Percentiles rank a stretch among this genome's conserved stretches.
phyloP scores from a whole-genome alignment of 2,797 vertebrate species.

The Paratrypauchen microcephalus region DNA sequence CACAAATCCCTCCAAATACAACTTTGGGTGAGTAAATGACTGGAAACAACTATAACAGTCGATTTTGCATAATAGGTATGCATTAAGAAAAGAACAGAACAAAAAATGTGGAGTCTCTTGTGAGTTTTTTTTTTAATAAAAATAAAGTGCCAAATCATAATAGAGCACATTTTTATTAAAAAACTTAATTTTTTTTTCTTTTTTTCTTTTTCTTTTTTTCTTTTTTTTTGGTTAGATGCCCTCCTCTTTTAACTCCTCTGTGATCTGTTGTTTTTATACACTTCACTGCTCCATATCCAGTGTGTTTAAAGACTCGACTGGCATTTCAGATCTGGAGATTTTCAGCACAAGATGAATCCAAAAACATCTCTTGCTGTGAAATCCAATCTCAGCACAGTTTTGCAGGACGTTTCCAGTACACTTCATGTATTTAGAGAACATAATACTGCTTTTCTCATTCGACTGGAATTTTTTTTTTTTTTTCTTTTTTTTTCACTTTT shows the following conservation, averaged over 20 bases:
- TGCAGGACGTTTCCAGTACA: background rate
- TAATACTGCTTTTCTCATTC: background rate
- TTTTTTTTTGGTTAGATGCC: background rate
- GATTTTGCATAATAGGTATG: too few relatives aligned
- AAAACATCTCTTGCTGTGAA: background rate
- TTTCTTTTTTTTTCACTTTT: constrained; percentile 32
- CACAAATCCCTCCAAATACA: too few relatives aligned
- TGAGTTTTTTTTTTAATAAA: too few relatives aligned
- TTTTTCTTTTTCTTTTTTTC: too few relatives aligned
- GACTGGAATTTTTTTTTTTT: background rate
- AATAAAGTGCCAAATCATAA: too few relatives aligned
- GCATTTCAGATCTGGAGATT: background rate
- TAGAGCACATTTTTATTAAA: too few relatives aligned
- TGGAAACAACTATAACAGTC: too few relatives aligned
- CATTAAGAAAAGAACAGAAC: too few relatives aligned
- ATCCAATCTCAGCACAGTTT: background rate
- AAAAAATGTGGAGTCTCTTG: too few relatives aligned
- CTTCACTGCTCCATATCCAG: background rate
- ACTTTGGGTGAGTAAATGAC: too few relatives aligned
- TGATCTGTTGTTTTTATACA: background rate
- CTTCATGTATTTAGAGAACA: background rate
- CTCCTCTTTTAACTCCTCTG: background rate
- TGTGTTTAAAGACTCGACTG: background rate
- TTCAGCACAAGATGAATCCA: background rate
- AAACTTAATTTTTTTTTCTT: too few relatives aligned